A percentile compares a stretch with the other conserved stretches of the same genome.
phyloP scores from a whole-genome alignment of 35 echinoderm and acorn worm species.

The Nesometra sesokonis region DNA sequence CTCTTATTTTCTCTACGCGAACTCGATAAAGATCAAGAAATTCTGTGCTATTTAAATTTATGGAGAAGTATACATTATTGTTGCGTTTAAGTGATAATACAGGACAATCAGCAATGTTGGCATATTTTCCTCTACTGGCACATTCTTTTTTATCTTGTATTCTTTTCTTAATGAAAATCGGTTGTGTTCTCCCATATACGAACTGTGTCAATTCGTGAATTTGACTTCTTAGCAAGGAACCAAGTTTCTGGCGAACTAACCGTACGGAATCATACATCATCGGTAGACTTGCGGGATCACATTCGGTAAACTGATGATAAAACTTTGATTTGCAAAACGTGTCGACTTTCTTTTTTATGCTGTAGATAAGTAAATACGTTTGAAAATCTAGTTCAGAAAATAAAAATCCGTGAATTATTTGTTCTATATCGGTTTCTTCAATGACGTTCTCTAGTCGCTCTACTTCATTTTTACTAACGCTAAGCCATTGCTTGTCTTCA shows the following conservation, averaged over 20 bases:
- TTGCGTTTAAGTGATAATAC: background rate
- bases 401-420: background rate
- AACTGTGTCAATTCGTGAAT: background rate
- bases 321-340: background rate
- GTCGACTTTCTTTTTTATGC: background rate
- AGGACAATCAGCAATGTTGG: background rate
- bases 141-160: background rate
- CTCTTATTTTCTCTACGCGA: background rate
- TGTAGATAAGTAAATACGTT: background rate
- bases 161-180: background rate
- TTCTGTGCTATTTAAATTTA: background rate
- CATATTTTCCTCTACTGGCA: background rate
- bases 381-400: background rate
- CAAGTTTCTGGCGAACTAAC: background rate
- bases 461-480: background rate
- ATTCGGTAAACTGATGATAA: background rate
- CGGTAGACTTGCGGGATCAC: background rate
- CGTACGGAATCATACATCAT: background rate
- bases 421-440: background rate
- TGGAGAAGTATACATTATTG: background rate
- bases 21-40: background rate
- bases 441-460: background rate
- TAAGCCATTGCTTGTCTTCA: background rate
- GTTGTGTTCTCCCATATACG: background rate
- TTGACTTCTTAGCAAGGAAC: background rate